Base-by-base conservation (phyloP, 2,888 invertebrate genomes). In the Xestia ashworthii region DNA sequence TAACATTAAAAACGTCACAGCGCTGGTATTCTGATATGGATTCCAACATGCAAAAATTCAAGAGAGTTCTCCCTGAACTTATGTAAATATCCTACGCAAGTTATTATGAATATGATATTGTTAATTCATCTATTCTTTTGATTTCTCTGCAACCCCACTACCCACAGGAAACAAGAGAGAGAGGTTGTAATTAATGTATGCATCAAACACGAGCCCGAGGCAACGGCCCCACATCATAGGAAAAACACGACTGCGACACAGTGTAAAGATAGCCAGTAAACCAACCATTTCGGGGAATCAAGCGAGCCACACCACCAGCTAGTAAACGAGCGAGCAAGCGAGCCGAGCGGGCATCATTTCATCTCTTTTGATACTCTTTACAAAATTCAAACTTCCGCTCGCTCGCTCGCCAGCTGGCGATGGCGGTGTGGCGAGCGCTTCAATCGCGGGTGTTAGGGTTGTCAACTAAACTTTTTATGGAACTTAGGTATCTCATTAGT, bases 111-210 rank as follows among this genome's bases (percentile, higher is more conserved):
- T 44, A 14, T n/a, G 44, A 65, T 65, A 65, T n/a, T n/a, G 41
- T 16, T 41, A 11, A 38, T 38, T 62, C 5, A 62, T 38, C 62
- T 11, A 64, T 32, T 44, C 22, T 14, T 44, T 16, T 44, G 22
- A 46, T 22, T n/a, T 32, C 6, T 6, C 41, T 22, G 46, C 48
- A 6, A 14, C n/a, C n/a, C 55, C 46, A 73, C 48, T 65, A 41
- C 41, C 64, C 32, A 32, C 66, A 60, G 44, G 67, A 75, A 68
- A 46, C 22, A 46, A 53, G 38, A 25, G 41, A 25, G 41, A 50
- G 32, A 50, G 19, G 14, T 44, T 41, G 64, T 11, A 5, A 14
- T 16, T 41, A 22, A 44, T 62, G 58, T 6, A 71, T 5, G 25
- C 11, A n/a, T n/a, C 65, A 4, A 74, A 41, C 6, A 22, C 25